phyloP scores from a whole-genome alignment of 2,888 invertebrate species.

The Quadroppia sp. region DNA sequence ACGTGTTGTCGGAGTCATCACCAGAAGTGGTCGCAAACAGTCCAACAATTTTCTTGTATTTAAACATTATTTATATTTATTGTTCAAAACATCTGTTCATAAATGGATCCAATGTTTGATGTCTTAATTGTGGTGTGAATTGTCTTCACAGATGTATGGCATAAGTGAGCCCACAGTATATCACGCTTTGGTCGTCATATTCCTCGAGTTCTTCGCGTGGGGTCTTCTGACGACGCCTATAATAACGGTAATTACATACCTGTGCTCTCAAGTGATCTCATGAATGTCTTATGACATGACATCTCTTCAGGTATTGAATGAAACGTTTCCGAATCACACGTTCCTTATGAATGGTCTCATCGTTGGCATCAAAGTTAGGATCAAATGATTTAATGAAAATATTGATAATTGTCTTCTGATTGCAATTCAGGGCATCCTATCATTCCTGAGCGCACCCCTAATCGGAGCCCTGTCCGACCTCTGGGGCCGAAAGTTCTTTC shows the following conservation, averaged over 20 bases:
- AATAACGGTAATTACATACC: constrained; percentile 63
- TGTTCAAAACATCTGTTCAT: not conserved
- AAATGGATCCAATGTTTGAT: too few species aligned
- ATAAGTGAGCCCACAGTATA: constrained; percentile 73
- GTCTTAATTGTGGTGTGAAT: too few species aligned
- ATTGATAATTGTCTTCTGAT: constrained; percentile 16
- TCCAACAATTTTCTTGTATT: constrained; percentile 34
- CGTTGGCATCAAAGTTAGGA: constrained; percentile 82
- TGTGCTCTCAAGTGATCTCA: constrained; percentile 49
- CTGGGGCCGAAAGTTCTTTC: constrained; percentile 96
- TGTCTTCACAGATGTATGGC: constrained; percentile 36
- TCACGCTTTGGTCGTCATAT: constrained; percentile 98
- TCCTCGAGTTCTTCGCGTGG: constrained; percentile 99
- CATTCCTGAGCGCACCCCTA: constrained; percentile 93
- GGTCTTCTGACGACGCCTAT: constrained; percentile 97
- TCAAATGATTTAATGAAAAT: not conserved
- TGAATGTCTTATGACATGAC: not conserved
- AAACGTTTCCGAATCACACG: constrained; percentile 97
- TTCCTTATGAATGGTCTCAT: constrained; percentile 99
- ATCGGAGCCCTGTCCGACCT: constrained; percentile 97
- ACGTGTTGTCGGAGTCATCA: constrained; percentile 41
- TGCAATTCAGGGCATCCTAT: constrained; percentile 76
- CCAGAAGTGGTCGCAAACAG: constrained; percentile 39
- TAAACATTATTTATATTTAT: not conserved
- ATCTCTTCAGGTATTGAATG: constrained; percentile 77